Base-by-base conservation (phyloP, 2,113 vertebrate genomes). In the Todiramphus chloris region DNA sequence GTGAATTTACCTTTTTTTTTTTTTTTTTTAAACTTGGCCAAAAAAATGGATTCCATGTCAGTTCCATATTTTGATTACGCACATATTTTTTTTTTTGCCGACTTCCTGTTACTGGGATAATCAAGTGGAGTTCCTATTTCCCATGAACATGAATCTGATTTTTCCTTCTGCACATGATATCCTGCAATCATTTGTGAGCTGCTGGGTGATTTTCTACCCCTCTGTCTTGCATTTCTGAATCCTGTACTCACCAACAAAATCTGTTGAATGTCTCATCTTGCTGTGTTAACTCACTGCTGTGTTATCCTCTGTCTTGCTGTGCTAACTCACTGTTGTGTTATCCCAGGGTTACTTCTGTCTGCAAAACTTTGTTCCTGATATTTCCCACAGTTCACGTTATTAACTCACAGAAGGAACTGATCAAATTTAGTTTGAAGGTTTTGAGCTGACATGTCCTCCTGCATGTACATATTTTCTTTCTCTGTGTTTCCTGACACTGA, bases 351-450 rank as follows among this genome's bases (percentile, higher is more conserved):
- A 78, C 66, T 66, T 75, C 82, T 90, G 41, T 56, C 80, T 75
- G 39, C 30, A 90, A 77, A 88, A 51, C 64, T 81, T 87, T 93
- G 37, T 64, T 81, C 60, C 58, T 62, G 44, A 19, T 82, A 46
- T 92, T 94, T 96, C 77, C 86, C 66, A 76, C 66, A 87, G 88
- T 69, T 83, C 37, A 21, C 69, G 41, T 84, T 91, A 82, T 96
- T 94, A 93, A 75, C 62, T 92, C 90, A 82, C 80, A 85, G 86
- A 83, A 84, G 60, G 60, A 95, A 62, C 14, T 62, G 77, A 94
- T 59, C 4, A 6, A 91, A 89, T 96, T 92, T 93, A 82, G 24
- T 89, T 56, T 82, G 92, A 96, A 91, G 58, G 76, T 84, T 92
- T 76, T 87, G 86, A 81, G 33, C 35, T 78, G 89, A 89, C 62